These are phyloP conservation scores for Tipula confusa DNA, from an alignment of 2,888 invertebrate genomes.

Conservation along the genomic window DNA sequence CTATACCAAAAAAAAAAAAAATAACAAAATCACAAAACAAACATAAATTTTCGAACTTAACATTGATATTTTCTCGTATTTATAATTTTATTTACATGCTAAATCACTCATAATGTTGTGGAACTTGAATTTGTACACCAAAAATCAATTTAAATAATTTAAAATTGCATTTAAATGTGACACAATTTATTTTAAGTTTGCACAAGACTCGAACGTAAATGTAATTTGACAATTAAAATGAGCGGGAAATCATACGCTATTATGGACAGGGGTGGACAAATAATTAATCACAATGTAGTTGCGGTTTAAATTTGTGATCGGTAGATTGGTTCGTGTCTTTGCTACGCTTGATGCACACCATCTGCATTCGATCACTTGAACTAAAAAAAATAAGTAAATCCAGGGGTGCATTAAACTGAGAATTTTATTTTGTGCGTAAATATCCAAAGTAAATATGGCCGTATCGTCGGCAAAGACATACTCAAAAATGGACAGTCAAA, in stretches of 20 bases:
- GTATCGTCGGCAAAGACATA: no score
- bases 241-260: not conserved
- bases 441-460: no score
- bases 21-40: no score
- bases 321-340: not conserved
- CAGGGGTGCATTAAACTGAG: no score
- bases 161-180: not conserved
- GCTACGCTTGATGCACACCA: not conserved
- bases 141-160: not conserved
- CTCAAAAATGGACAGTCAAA: no score
- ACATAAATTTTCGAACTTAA: no score
- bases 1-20: slow-evolving; percentile 35
- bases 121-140: not conserved
- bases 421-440: no score
- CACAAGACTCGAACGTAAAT: not conserved
- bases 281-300: not conserved
- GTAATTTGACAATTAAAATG: not conserved
- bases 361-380: not conserved
- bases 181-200: not conserved
- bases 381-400: no score
- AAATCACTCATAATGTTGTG: not conserved
- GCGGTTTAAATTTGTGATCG: not conserved
- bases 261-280: not conserved
- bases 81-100: not conserved
- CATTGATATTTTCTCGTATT: no score